These are phyloP conservation scores for Agrilus mali DNA, from an alignment of 2,888 invertebrate genomes.

Conservation along the genomic window DNA sequence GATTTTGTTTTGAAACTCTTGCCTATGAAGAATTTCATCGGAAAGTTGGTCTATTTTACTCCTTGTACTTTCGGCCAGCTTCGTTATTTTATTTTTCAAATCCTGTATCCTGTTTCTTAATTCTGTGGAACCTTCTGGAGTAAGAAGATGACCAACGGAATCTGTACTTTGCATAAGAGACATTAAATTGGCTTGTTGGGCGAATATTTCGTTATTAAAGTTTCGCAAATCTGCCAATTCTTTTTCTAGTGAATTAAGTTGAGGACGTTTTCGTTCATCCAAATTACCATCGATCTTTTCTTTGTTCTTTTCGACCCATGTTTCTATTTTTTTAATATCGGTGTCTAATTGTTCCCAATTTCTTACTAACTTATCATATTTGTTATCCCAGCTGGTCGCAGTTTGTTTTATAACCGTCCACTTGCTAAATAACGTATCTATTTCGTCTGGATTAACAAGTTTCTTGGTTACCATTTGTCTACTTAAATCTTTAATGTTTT, in stretches of 20 bases:
- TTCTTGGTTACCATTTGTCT: constrained; percentile 64
- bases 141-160: constrained; percentile 61
- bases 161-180: constrained; percentile 69
- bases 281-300: constrained; percentile 45
- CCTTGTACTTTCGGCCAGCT: constrained; percentile 64
- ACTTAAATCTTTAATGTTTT: constrained; percentile 59
- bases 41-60: constrained; percentile 68
- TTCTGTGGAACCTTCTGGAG: constrained; percentile 61
- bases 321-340: constrained; percentile 61
- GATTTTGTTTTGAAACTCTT: constrained; percentile 72
- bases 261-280: constrained; percentile 42
- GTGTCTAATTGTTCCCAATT: constrained; percentile 75
- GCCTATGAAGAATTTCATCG: constrained; percentile 66
- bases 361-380: constrained; percentile 62
- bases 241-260: constrained; percentile 62
- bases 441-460: constrained; percentile 62
- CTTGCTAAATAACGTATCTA: constrained; percentile 69
- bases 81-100: constrained; percentile 60
- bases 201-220: constrained; percentile 72
- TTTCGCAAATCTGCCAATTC: constrained; percentile 66
- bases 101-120: constrained; percentile 61
- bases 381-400: constrained; percentile 64
- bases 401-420: constrained; percentile 77
- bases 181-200: constrained; percentile 73
- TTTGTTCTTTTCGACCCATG: constrained; percentile 61